Conservation (phyloP, 2,797 vertebrate genomes). For the Avahi laniger region DNA sequence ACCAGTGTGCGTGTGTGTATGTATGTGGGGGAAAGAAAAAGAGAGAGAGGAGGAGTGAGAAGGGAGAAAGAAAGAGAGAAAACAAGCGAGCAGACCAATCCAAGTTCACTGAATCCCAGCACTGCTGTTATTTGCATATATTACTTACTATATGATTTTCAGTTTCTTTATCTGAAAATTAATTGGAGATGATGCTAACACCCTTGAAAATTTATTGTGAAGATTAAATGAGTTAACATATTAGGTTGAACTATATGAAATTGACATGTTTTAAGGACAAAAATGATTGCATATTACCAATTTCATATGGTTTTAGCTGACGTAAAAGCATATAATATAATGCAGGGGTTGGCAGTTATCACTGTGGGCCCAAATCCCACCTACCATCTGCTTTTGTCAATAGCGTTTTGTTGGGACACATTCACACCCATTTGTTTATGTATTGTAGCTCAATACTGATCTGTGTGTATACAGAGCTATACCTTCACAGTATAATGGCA, state of each 20-base stretch:
- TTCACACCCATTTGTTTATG: not conserved
- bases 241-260: not conserved
- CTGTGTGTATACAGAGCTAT: too few relatives aligned
- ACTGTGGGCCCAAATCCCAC: not conserved
- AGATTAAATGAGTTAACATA: slow-evolving; percentile 35
- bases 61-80: not conserved
- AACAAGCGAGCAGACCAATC: not conserved
- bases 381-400: slow-evolving; percentile 37
- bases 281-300: not conserved
- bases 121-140: slow-evolving; percentile 26
- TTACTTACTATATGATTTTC: slow-evolving; percentile 25
- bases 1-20: not conserved
- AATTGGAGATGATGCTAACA: slow-evolving; percentile 4
- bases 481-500: not conserved
- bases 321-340: slow-evolving; percentile 10
- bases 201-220: slow-evolving; percentile 36
- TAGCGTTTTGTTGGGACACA: slow-evolving; percentile 30
- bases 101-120: not conserved
- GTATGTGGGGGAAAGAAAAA: not conserved
- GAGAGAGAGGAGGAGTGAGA: too few relatives aligned
- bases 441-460: too few relatives aligned
- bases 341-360: not conserved
- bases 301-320: slow-evolving; percentile 15
- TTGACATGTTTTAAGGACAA: not conserved
- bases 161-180: slow-evolving; percentile 36